phyloP scores from a whole-genome alignment of 2,797 vertebrate species.

The Danio albolineatus region DNA sequence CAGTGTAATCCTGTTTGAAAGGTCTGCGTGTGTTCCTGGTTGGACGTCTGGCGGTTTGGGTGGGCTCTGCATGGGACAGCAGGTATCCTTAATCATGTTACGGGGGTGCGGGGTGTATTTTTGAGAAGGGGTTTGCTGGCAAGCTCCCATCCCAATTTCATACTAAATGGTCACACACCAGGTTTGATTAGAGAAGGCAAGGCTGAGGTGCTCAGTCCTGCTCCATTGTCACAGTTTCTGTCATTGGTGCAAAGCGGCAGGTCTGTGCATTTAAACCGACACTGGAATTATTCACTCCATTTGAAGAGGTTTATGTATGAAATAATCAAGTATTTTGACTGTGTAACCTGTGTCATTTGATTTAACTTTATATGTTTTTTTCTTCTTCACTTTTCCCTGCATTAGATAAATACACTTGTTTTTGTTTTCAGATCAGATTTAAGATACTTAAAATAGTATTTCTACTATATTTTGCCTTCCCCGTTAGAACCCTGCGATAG shows the following conservation, averaged over 20 bases:
- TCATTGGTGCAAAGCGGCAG: slow-evolving; percentile 31
- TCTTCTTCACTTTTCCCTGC: not conserved
- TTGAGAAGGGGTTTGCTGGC: slow-evolving; percentile 51
- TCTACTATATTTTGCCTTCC: no score
- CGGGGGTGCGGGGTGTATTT: slow-evolving; percentile 45
- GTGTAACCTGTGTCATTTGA: not conserved
- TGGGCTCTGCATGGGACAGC: slow-evolving; percentile 61
- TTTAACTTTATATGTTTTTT: not conserved
- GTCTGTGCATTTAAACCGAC: slow-evolving; percentile 29
- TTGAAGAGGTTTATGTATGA: not conserved
- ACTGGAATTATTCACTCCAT: slow-evolving; percentile 20
- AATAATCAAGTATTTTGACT: not conserved
- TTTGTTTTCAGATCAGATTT: no score
- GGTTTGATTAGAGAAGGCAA: slow-evolving; percentile 54
- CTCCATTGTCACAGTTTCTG: slow-evolving; percentile 32
- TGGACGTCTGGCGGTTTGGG: slow-evolving; percentile 51
- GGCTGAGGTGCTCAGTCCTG: slow-evolving; percentile 48
- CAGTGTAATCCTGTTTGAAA: slow-evolving; percentile 52
- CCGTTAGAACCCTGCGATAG: no score
- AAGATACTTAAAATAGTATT: not conserved
- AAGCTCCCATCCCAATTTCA: slow-evolving; percentile 62
- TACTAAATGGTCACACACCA: slow-evolving; percentile 61
- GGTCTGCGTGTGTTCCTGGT: slow-evolving; percentile 49
- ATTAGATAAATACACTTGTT: not conserved
- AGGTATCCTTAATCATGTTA: slow-evolving; percentile 61